These are phyloP conservation scores for Plagodis dolabraria DNA, from an alignment of 2,888 invertebrate genomes.

Conservation along the genomic window DNA sequence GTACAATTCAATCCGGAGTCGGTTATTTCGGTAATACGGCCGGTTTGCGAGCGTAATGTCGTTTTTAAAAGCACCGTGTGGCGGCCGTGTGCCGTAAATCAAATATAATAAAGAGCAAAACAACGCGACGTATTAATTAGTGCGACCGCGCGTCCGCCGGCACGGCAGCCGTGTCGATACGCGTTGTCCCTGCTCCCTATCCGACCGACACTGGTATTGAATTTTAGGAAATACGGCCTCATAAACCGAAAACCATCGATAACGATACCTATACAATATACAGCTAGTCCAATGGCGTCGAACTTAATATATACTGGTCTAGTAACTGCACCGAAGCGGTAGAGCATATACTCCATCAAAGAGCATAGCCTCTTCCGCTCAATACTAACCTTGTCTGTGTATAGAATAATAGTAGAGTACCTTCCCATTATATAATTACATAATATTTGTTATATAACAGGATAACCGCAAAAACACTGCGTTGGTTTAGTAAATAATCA, in stretches of 20 bases:
- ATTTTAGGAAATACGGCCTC: constrained; percentile 65
- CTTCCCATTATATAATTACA: no score
- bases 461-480: constrained; percentile 13
- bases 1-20: constrained; percentile 69
- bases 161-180: constrained; percentile 14
- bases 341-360: background rate
- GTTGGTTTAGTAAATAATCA: background rate
- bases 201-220: constrained; percentile 56
- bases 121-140: constrained; percentile 75
- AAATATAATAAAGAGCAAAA: constrained; percentile 75
- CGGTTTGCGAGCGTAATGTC: constrained; percentile 62
- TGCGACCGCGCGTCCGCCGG: constrained; percentile 41
- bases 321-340: background rate
- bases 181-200: constrained; percentile 23
- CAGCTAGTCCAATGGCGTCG: constrained; percentile 8
- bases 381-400: constrained; percentile 1
- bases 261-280: no score
- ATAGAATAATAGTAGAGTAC: no score
- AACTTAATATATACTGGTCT: constrained; percentile 5
- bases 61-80: constrained; percentile 66
- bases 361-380: no score
- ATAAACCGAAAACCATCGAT: constrained; percentile 37
- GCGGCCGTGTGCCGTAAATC: constrained; percentile 64
- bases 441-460: background rate
- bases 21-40: constrained; percentile 68